Evolutionary conservation across 2,113 vertebrate genomes (phyloP).

Genomic region (Myiopsitta monachus): DNA sequence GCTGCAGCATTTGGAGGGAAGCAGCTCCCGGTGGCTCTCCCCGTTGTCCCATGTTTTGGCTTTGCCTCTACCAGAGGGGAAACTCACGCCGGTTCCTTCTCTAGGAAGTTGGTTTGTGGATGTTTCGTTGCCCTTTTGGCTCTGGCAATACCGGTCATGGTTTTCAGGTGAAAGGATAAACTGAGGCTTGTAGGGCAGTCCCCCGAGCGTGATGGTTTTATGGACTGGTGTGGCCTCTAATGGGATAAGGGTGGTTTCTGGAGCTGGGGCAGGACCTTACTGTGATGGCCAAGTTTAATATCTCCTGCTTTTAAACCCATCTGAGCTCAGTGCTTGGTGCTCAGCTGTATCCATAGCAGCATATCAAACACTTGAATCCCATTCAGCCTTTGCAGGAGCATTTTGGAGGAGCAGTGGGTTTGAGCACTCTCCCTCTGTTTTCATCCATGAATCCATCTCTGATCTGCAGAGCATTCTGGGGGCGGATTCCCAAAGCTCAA

Average conservation of each 20-base stretch:
- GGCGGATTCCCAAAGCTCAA: background rate
- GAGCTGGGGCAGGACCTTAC: background rate
- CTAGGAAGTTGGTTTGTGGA: background rate
- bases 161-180: background rate
- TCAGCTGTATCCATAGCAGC: background rate
- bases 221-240: background rate
- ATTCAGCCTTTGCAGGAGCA: accelerated
- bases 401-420: background rate
- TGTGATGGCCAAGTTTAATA: background rate
- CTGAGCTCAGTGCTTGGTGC: background rate
- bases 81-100: background rate
- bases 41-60: background rate
- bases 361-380: background rate
- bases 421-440: accelerated
- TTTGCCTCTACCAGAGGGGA: background rate
- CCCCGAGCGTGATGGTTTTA: background rate
- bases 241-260: background rate
- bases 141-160: accelerated
- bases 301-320: background rate
- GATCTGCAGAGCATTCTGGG: background rate
- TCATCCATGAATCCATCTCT: accelerated
- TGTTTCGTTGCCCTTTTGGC: background rate
- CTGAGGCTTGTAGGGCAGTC: background rate
- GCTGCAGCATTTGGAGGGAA: background rate
- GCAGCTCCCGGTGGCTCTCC: background rate